phyloP scores from a whole-genome alignment of 2,888 invertebrate genomes.

The Philereme transversata region DNA sequence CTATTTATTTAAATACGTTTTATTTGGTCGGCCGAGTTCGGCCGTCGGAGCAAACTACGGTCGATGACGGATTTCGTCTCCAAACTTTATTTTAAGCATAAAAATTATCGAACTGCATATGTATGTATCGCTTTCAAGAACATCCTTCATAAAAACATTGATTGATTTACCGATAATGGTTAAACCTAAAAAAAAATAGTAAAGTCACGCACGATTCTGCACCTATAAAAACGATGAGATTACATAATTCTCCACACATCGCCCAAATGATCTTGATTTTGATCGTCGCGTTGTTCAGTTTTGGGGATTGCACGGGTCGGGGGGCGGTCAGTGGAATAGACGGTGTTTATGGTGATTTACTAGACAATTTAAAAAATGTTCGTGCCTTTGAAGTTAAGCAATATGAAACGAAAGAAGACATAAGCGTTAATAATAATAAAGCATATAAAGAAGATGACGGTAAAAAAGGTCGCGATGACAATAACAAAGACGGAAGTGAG shows the following conservation, averaged over 20 bases:
- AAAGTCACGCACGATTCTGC: constrained; percentile 8
- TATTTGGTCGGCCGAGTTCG: too few species aligned
- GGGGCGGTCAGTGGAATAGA: neutral
- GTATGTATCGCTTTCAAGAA: too few species aligned
- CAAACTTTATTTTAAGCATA: too few species aligned
- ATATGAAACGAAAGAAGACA: neutral
- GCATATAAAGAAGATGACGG: neutral
- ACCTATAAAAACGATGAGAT: constrained; percentile 9
- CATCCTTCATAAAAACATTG: too few species aligned
- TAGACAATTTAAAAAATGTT: constrained; percentile 1
- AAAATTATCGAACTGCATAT: too few species aligned
- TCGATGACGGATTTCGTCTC: too few species aligned
- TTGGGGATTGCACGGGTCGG: constrained; percentile 6
- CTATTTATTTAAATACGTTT: too few species aligned
- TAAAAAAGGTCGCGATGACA: neutral
- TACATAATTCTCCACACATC: neutral
- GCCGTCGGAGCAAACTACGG: too few species aligned
- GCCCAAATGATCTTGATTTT: constrained; percentile 19
- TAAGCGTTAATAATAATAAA: neutral
- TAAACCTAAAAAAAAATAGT: too few species aligned
- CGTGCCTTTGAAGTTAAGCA: constrained; percentile 1
- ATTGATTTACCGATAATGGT: too few species aligned
- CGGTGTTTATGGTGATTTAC: constrained; percentile 3
- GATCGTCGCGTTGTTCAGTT: constrained; percentile 11
- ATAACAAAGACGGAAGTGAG: neutral